phyloP scores from a whole-genome alignment of 2,797 vertebrate species.

The Toxotes lorentzi region DNA sequence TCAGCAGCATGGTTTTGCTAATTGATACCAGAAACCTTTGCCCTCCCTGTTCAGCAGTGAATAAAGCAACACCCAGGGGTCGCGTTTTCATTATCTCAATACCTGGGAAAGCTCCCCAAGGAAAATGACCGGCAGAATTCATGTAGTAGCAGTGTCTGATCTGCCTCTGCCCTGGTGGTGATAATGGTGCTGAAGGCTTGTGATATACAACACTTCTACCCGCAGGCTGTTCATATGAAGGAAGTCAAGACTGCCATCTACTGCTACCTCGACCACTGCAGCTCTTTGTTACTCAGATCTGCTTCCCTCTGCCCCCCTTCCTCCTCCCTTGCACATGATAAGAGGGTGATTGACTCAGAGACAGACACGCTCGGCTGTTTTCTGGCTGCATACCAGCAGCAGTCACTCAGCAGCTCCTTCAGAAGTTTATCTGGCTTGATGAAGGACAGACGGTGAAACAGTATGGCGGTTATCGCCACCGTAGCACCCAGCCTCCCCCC shows the following conservation, averaged over 20 bases:
- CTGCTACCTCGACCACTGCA: constrained; percentile 86
- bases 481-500: constrained; percentile 56
- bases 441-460: constrained; percentile 83
- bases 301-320: constrained; percentile 40
- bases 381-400: constrained; percentile 82
- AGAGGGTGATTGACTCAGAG: constrained; percentile 84
- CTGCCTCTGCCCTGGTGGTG: constrained; percentile 52
- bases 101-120: constrained; percentile 71
- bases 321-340: constrained; percentile 79
- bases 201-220: constrained; percentile 73
- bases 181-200: constrained; percentile 75
- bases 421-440: constrained; percentile 83
- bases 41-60: constrained; percentile 65
- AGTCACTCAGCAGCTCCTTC: constrained; percentile 87
- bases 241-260: constrained; percentile 97
- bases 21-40: constrained; percentile 82
- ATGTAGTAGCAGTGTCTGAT: constrained; percentile 68
- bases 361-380: constrained; percentile 83
- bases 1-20: constrained; percentile 72
- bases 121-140: constrained; percentile 63
- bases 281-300: constrained; percentile 66
- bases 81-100: constrained; percentile 74
- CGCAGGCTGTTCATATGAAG: constrained; percentile 67
- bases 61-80: constrained; percentile 76
- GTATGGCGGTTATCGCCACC: constrained; percentile 78